Conservation (phyloP, 2,113 vertebrate species). For the Chionis minor region DNA sequence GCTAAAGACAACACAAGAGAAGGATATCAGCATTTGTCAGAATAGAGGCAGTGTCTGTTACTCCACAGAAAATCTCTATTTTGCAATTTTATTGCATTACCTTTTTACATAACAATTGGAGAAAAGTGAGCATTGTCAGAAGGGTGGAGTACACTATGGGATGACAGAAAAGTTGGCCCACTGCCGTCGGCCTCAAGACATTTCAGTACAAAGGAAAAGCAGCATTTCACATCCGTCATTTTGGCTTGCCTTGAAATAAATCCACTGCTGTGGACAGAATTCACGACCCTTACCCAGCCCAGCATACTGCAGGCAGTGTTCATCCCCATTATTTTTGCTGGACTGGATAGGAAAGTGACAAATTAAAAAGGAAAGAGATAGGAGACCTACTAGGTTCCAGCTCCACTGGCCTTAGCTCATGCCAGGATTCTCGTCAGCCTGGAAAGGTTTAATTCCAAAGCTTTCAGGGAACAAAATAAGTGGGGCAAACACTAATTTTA, state of each 20-base stretch:
- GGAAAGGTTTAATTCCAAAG: neutral
- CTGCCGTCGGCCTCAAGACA: neutral
- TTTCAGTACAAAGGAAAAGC: constrained; percentile 48
- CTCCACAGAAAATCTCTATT: constrained; percentile 27
- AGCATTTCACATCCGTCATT: neutral
- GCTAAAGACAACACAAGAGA: neutral
- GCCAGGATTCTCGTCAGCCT: neutral
- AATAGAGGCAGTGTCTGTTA: neutral
- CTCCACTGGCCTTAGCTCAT: neutral
- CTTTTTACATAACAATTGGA: constrained; percentile 51
- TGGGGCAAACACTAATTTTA: neutral
- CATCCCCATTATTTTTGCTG: neutral
- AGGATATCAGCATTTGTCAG: neutral
- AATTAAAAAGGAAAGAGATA: neutral
- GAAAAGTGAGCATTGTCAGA: constrained; percentile 66
- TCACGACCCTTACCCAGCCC: neutral
- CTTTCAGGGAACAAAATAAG: neutral
- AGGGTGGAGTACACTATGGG: constrained; percentile 53
- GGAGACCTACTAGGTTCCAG: neutral
- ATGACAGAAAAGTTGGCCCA: constrained; percentile 58
- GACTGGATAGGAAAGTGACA: neutral
- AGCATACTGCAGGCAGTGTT: neutral
- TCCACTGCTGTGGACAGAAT: neutral
- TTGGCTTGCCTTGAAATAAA: constrained; percentile 27
- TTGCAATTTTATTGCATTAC: constrained; percentile 56